Evolutionary conservation across 2,113 vertebrate genomes (phyloP).

Genomic region (Amblyornis subalaris): DNA sequence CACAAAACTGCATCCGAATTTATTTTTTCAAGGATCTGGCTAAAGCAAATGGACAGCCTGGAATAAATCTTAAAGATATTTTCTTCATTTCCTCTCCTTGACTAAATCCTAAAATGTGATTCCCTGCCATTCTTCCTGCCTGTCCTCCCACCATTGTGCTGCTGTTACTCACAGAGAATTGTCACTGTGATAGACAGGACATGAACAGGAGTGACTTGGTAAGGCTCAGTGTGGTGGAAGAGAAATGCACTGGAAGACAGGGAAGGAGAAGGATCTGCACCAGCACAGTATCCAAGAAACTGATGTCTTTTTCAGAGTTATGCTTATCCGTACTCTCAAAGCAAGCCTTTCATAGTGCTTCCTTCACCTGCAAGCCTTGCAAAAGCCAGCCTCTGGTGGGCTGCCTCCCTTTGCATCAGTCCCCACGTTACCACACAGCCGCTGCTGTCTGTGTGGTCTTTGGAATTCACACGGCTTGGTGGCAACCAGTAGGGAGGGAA

Average conservation of each 20-base stretch:
- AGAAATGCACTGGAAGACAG: background rate
- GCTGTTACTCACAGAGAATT: background rate
- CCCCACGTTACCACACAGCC: conserved; percentile 9
- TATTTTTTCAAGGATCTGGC: conserved; percentile 1
- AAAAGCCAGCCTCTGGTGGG: background rate
- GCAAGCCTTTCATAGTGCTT: background rate
- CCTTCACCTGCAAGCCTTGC: conserved; percentile 38
- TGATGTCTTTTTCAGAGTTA: background rate
- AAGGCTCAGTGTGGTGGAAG: background rate
- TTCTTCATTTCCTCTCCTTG: background rate
- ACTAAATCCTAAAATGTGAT: background rate
- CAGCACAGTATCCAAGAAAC: background rate
- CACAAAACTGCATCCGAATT: background rate
- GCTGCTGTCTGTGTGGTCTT: conserved; percentile 73
- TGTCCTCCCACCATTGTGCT: accelerated
- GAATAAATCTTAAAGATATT: background rate
- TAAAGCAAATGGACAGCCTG: background rate
- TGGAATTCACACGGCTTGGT: conserved; percentile 60
- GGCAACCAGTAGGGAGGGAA: conserved; percentile 57
- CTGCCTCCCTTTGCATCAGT: background rate
- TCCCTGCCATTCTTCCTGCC: background rate
- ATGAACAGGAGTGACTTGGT: background rate
- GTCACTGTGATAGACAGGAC: background rate
- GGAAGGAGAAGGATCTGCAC: background rate
- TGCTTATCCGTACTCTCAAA: background rate